Base-by-base conservation (phyloP, 2,113 vertebrate genomes). In the Eonycteris spelaea region DNA sequence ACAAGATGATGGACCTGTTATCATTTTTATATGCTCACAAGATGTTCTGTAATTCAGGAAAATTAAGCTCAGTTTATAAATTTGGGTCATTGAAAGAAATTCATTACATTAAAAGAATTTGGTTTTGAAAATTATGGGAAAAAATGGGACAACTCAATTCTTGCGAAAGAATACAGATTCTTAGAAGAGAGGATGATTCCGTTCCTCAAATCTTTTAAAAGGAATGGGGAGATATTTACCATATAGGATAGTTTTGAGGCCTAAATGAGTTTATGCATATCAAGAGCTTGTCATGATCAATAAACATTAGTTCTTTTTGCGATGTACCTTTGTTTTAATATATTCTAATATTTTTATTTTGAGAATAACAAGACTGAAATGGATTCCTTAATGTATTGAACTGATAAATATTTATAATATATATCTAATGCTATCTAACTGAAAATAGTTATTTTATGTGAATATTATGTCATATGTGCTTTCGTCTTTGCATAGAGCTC, bases 41-140 rank as follows among this genome's bases (percentile, higher is more conserved):
- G 57, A 78, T 10, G 22, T 83, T 85, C 87, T 73, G 22, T 83
- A 73, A 94, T 18, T 84, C 19, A 94, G 84, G 8, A 80, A 88
- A 91, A 91, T 67, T 35, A 85, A 91, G 78, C 19, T 59, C 38
- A 73, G 28, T 90, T 71, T 90, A 70, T 68, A 86, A 95, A 95
- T n/a, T 28, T 53, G 26, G 86, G 68, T 91, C 68, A 77, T 30
- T 87, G 75, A 53, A 53, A 77, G 67, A 93, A 82, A 35, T n/a
- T 86, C 80, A 68, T 19, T 70, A 40, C 15, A 33, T 95, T 84
- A 59, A 55, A 91, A 85, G 67, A 59, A 28, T 67, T 88, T 61
- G 57, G 38, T 79, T 89, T 94, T 63, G 63, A 68, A 95, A 86
- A 91, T 65, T 73, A 43, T 57, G 65, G 21, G 70, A 38, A 35